Evolutionary conservation across 1,140 invertebrate species (phyloP).

Genomic region (Bombus superbus): DNA sequence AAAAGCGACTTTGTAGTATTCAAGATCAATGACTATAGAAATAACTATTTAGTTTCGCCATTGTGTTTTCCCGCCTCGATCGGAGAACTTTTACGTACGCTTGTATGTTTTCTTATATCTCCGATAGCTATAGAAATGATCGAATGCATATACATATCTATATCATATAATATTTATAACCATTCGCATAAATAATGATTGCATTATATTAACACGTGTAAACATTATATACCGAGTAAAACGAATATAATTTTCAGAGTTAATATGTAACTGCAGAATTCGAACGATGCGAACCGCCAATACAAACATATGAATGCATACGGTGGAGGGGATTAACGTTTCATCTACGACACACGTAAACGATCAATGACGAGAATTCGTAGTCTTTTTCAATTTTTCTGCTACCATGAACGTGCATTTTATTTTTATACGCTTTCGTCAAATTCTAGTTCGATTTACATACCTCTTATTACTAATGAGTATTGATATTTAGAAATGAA

Average conservation of each 20-base stretch:
- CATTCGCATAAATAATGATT: background rate
- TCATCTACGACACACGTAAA: background rate
- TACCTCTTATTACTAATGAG: background rate
- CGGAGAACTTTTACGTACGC: constrained; percentile 3
- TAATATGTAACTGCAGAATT: constrained; percentile 26
- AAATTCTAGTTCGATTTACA: background rate
- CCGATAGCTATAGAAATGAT: background rate
- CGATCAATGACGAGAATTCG: constrained; percentile 6
- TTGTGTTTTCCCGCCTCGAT: background rate
- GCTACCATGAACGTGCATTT: background rate
- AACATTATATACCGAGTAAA: background rate
- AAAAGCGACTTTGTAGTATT: background rate
- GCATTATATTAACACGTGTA: background rate
- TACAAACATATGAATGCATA: background rate
- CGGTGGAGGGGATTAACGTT: background rate
- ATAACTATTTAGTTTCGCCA: background rate
- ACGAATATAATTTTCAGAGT: constrained; percentile 14
- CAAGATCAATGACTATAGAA: background rate
- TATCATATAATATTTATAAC: background rate
- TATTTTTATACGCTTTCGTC: background rate
- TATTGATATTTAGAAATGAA: background rate
- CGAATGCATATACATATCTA: background rate
- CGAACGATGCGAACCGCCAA: constrained; percentile 7
- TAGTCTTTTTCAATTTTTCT: background rate
- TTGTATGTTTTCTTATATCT: background rate